Evolutionary conservation across 2,113 vertebrate genomes (phyloP), one percentile per base, ranked within the genome.

Genomic region (Neomonachus schauinslandi): DNA sequence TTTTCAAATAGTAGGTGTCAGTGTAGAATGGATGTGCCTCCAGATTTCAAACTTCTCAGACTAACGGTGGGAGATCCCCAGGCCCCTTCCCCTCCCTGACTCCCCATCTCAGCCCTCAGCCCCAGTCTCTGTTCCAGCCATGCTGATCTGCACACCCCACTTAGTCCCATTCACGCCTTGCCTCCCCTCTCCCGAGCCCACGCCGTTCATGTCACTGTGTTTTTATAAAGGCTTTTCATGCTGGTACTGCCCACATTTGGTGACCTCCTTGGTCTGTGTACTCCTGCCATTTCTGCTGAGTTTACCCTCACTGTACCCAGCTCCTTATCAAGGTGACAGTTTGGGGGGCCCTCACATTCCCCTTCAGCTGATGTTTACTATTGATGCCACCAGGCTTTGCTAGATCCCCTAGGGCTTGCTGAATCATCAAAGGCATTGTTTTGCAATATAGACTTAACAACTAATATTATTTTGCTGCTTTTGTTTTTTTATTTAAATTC

Each of bases 131-230:
- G 57, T 26, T 21, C 59, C 9, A 5, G 26, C 31, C 33, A 0
- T 0, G 55, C 72, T 21, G 0, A 4, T 28, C 28, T 33, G 22
- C 8, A n/a, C 26, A 33, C 59, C 6, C 65, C 42, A 42, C 1
- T 49, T 1, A 0, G 16, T 28, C 55, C 51, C 31, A 14, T 13
- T 5, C 8, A 28, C 0, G 13, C 39, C 55, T 69, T 5, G 61
- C 49, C 31, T 16, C 1, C 55, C 91, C 31, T 18, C 2, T 31
- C 8, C 89, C 19, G 55, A 42, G 36, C 42, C 57, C 46, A n/a
- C 3, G 3, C 24, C 24, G 10, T 76, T 63, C 49, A 4, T 3
- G 12, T 31, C 59, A 12, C n/a, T 61, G 7, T 28, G 0, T 39
- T 85, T 74, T 81, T 21, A 55, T 42, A 39, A 88, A 81, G 77